Percentiles rank a stretch among this genome's conserved stretches.
Evolutionary conservation across 2,888 invertebrate genomes (phyloP).

Genomic region (Tipula vernalis): DNA sequence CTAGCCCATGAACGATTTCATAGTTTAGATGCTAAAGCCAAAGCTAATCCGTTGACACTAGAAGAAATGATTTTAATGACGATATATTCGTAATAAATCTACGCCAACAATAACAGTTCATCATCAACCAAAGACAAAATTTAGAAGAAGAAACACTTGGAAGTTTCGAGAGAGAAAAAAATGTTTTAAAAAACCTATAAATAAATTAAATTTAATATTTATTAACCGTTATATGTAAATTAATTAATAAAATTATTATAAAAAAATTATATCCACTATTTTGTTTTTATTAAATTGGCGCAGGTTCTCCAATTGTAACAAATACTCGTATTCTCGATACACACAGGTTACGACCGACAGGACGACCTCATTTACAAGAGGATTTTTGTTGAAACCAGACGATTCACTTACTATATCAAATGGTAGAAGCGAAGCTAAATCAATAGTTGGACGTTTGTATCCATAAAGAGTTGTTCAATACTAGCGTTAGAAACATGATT

Average conservation of each 20-base stretch:
- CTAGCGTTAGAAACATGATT: too few species aligned
- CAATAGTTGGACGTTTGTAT: too few species aligned
- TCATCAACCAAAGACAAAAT: slow-evolving; percentile 4
- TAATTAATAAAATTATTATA: not conserved
- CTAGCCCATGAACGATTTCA: slow-evolving; percentile 54
- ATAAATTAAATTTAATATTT: not conserved
- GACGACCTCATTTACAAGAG: too few species aligned
- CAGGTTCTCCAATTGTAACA: not conserved
- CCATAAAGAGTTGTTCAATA: too few species aligned
- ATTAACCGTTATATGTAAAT: not conserved
- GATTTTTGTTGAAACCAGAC: too few species aligned
- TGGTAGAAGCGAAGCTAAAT: too few species aligned
- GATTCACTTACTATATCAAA: too few species aligned
- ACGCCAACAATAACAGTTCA: not conserved
- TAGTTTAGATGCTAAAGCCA: slow-evolving; percentile 55
- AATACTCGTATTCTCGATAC: too few species aligned
- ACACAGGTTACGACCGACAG: too few species aligned
- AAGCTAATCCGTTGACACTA: slow-evolving; percentile 54
- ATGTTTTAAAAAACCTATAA: not conserved
- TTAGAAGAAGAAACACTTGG: not conserved
- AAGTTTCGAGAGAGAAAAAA: not conserved
- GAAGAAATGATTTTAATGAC: slow-evolving; percentile 61
- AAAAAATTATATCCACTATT: not conserved
- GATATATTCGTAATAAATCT: slow-evolving; percentile 41
- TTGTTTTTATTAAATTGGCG: not conserved